phyloP scores from a whole-genome alignment of 1,140 invertebrate genomes.

The Cyphomyrmex costatus region DNA sequence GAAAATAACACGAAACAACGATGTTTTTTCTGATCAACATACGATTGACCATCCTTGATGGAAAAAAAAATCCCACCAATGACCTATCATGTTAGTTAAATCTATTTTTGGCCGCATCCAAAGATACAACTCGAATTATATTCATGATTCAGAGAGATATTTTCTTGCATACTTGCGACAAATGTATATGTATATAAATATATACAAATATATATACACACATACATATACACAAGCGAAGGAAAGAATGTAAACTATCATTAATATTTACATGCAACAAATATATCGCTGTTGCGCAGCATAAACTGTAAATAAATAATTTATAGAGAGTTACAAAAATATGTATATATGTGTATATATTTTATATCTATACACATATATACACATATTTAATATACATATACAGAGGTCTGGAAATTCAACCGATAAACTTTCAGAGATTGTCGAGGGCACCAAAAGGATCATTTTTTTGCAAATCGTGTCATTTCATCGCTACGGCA shows the following conservation, averaged over 20 bases:
- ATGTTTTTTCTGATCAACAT: conserved; percentile 54
- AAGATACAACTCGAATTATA: conserved; percentile 76
- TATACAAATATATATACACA: conserved; percentile 57
- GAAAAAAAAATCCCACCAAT: conserved; percentile 67
- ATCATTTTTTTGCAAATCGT: no score
- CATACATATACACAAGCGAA: conserved; percentile 43
- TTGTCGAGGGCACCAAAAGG: no score
- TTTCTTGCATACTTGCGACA: conserved; percentile 79
- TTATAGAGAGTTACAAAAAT: conserved; percentile 72
- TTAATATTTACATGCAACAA: conserved; percentile 33
- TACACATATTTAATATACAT: no score
- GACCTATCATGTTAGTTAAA: conserved; percentile 73
- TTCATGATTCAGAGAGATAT: conserved; percentile 74
- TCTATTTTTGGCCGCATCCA: conserved; percentile 78
- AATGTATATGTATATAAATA: conserved; percentile 73
- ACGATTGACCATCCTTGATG: conserved; percentile 73
- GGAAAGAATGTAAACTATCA: conserved; percentile 66
- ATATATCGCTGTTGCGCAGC: conserved; percentile 62
- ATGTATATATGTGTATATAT: neutral
- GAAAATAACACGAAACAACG: conserved; percentile 27
- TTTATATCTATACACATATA: neutral
- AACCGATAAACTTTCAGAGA: no score
- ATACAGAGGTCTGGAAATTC: no score
- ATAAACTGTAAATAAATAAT: conserved; percentile 79
- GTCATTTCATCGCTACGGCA: no score